Conservation (phyloP, 2,797 vertebrate genomes). For the Neomorphus geoffroyi region DNA sequence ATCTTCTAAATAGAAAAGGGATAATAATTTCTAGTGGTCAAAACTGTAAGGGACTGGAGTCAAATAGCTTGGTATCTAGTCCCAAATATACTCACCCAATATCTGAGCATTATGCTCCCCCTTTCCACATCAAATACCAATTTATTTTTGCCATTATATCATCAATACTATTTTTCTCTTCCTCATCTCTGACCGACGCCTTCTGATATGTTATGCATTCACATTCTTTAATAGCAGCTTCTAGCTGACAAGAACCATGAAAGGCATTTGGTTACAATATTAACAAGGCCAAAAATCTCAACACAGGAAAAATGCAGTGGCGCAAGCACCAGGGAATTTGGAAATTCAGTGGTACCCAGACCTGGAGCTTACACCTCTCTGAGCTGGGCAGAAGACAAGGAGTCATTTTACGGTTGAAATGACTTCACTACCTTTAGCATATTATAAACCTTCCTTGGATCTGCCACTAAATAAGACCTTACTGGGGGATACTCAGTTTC, state of each 20-base stretch:
- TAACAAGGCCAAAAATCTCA: background rate
- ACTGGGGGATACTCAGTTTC: background rate
- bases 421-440: background rate
- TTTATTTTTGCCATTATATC: background rate
- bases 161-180: background rate
- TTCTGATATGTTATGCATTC: background rate
- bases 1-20: background rate
- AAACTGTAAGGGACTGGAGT: background rate
- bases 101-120: background rate
- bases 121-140: background rate
- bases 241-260: background rate
- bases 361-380: background rate
- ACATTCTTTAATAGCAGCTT: background rate
- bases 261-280: background rate
- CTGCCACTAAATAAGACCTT: background rate
- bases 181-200: background rate
- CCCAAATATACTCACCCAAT: background rate
- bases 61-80: background rate
- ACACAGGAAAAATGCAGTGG: background rate
- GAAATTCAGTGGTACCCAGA: background rate
- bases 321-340: background rate
- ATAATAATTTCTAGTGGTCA: background rate
- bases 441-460: background rate
- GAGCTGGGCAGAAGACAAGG: background rate
- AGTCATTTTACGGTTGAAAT: background rate